These are phyloP conservation scores for Plectus sambesii DNA, from an alignment of 1,140 invertebrate genomes.

Conservation along the genomic window DNA sequence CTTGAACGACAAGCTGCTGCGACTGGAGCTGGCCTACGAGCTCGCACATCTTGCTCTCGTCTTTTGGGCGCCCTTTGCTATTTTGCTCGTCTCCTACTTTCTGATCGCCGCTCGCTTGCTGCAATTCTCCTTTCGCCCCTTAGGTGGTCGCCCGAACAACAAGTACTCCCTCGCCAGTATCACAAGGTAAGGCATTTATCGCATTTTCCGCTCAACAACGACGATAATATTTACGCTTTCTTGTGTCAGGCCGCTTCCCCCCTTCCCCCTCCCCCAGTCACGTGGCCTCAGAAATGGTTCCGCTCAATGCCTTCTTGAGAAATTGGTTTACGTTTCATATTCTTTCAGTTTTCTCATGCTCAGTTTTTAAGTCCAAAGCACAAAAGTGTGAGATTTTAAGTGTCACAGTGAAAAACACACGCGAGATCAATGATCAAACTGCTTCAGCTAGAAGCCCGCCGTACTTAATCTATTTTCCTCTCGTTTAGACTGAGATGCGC, in stretches of 20 bases:
- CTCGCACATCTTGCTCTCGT: conserved; percentile 23
- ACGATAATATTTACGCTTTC: neutral
- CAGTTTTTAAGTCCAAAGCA: too few species aligned
- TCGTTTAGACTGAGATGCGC: too few species aligned
- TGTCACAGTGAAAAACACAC: too few species aligned
- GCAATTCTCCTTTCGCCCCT: conserved; percentile 23
- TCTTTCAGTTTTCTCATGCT: too few species aligned
- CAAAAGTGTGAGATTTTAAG: too few species aligned
- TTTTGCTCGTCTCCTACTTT: conserved; percentile 28
- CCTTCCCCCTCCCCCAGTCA: neutral
- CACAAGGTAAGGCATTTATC: neutral
- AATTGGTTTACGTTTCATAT: too few species aligned
- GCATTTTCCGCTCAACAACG: neutral
- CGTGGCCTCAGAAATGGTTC: neutral
- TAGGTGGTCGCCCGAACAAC: conserved; percentile 1
- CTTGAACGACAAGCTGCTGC: conserved; percentile 9
- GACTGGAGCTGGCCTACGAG: conserved; percentile 28
- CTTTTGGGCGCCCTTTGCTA: conserved; percentile 35
- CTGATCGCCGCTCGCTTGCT: conserved; percentile 30
- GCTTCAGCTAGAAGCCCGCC: too few species aligned
- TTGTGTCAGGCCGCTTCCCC: neutral
- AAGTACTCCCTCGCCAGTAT: conserved; percentile 7
- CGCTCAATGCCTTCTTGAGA: conserved; percentile 2
- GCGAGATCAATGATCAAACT: too few species aligned
- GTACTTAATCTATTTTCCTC: too few species aligned